Conservation (phyloP, 2,797 vertebrate species). For the Lates japonicus region DNA sequence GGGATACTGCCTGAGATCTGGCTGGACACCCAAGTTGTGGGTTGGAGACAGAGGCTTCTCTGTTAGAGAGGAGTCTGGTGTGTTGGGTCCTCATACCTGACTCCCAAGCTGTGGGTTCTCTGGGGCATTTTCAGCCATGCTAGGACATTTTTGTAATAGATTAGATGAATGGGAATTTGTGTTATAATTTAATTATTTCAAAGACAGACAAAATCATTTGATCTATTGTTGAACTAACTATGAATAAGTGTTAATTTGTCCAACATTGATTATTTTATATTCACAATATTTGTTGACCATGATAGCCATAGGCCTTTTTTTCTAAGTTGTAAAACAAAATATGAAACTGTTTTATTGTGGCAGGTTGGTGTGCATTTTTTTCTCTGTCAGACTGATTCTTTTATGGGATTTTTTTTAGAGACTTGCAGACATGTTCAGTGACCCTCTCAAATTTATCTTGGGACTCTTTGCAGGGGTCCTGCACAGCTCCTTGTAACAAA, state of each 20-base stretch:
- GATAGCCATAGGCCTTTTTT: no score
- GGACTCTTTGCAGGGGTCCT: background rate
- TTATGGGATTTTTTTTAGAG: no score
- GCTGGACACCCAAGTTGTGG: constrained; percentile 45
- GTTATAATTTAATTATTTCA: background rate
- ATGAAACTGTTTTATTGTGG: background rate
- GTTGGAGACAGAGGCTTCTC: constrained; percentile 42
- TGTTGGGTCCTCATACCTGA: constrained; percentile 25
- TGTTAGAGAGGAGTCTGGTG: constrained; percentile 10
- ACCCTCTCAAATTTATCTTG: no score
- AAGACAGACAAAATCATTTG: background rate
- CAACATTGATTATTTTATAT: no score
- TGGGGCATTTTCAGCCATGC: background rate
- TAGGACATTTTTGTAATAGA: constrained; percentile 13
- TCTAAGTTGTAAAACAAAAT: no score
- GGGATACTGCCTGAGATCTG: constrained; percentile 25
- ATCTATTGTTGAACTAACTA: no score
- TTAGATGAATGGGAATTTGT: background rate
- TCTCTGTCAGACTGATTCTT: background rate
- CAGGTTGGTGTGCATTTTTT: background rate
- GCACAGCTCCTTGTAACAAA: background rate
- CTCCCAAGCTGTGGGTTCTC: constrained; percentile 16
- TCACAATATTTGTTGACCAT: no score
- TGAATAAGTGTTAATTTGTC: no score
- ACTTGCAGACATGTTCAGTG: no score